These are phyloP conservation scores for Fratercula arctica DNA, from an alignment of 2,797 vertebrate genomes.

Conservation along the genomic window DNA sequence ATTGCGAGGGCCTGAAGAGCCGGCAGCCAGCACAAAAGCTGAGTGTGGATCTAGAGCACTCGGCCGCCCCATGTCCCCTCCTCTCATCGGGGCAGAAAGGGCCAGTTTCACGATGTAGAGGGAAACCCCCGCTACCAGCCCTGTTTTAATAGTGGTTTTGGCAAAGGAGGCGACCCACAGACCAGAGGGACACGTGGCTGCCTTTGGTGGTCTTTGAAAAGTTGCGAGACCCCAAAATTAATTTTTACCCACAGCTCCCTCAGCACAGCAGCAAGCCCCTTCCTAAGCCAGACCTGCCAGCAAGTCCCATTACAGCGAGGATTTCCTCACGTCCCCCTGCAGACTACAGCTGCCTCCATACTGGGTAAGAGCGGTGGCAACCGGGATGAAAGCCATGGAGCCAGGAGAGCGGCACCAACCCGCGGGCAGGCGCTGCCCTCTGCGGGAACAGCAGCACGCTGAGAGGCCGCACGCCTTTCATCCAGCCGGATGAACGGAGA, in stretches of 20 bases:
- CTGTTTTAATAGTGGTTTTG: background rate
- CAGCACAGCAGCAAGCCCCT: background rate
- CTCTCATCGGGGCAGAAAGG: background rate
- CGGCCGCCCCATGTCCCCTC: rapidly evolving
- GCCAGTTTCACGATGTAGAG: background rate
- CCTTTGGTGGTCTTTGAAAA: background rate
- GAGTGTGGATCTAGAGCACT: background rate
- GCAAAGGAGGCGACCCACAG: background rate
- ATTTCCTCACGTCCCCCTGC: background rate
- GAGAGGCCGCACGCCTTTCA: rapidly evolving
- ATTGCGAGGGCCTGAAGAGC: background rate
- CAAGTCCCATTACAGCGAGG: background rate
- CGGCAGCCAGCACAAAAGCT: background rate
- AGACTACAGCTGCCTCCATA: background rate
- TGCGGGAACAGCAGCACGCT: background rate
- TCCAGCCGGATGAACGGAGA: rapidly evolving
- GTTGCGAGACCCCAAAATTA: background rate
- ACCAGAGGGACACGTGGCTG: background rate
- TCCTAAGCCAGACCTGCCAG: background rate
- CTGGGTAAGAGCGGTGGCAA: background rate
- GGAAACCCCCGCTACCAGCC: background rate
- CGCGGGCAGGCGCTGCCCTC: conserved; percentile 37
- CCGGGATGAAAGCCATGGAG: rapidly evolving
- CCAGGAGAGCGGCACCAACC: background rate
- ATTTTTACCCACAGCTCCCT: background rate